These are phyloP conservation scores for Autographa pulchrina DNA, from an alignment of 2,888 invertebrate genomes.

Conservation along the genomic window DNA sequence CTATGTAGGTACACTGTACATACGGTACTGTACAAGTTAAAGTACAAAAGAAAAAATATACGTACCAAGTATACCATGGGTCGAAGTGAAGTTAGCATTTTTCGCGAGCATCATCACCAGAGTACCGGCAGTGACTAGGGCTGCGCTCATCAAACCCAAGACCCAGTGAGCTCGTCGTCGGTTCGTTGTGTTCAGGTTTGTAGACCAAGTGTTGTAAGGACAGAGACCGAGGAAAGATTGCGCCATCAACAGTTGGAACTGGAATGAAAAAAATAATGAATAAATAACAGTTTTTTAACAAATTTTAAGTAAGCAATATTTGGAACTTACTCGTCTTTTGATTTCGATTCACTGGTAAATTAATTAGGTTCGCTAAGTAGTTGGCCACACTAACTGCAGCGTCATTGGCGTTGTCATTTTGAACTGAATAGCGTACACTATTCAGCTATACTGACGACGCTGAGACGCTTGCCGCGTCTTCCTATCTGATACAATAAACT, in stretches of 20 bases:
- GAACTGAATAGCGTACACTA: too few relatives aligned
- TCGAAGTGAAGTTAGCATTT: constrained; percentile 62
- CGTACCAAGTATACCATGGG: constrained; percentile 71
- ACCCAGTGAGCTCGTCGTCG: constrained; percentile 70
- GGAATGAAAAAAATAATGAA: constrained; percentile 37
- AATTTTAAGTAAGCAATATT: too few relatives aligned
- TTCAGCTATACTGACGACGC: too few relatives aligned
- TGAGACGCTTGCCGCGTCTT: too few relatives aligned
- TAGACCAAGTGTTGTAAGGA: constrained; percentile 69
- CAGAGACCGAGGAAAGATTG: constrained; percentile 69
- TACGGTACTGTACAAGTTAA: too few relatives aligned
- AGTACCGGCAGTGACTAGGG: constrained; percentile 68
- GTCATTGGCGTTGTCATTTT: too few relatives aligned
- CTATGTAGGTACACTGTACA: too few relatives aligned
- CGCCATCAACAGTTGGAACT: constrained; percentile 76
- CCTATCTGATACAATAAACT: too few relatives aligned
- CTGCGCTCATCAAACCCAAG: constrained; percentile 68
- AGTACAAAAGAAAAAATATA: neutral
- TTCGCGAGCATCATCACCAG: constrained; percentile 67
- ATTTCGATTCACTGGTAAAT: too few relatives aligned
- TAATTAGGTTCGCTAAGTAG: too few relatives aligned
- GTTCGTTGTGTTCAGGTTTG: constrained; percentile 58
- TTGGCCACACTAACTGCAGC: too few relatives aligned
- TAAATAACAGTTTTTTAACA: neutral
- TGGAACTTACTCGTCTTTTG: too few relatives aligned